These are phyloP conservation scores for Elephas maximus DNA, from an alignment of 2,113 vertebrate species.

Conservation along the genomic window DNA sequence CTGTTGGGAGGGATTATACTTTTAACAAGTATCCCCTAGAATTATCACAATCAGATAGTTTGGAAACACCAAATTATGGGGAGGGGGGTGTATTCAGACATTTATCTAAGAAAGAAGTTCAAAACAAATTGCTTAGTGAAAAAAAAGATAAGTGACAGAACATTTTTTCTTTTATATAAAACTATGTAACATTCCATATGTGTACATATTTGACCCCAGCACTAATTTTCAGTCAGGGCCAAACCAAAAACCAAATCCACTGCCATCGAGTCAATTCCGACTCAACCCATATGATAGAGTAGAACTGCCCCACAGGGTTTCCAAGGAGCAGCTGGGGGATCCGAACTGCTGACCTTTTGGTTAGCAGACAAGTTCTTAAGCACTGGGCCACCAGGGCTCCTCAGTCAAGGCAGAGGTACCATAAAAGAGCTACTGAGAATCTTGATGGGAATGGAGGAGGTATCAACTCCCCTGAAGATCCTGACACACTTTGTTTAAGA, in stretches of 20 bases:
- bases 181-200: neutral
- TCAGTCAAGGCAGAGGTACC: neutral
- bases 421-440: neutral
- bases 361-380: no score
- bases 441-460: neutral
- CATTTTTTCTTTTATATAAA: slow-evolving; percentile 12
- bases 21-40: slow-evolving; percentile 4
- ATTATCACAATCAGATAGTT: slow-evolving; percentile 44
- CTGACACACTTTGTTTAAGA: slow-evolving; percentile 16
- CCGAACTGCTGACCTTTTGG: no score
- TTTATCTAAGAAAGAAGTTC: slow-evolving; percentile 19
- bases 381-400: no score
- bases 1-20: neutral
- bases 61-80: slow-evolving; percentile 22
- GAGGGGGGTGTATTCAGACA: neutral
- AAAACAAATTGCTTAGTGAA: neutral
- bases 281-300: no score
- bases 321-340: no score
- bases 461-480: neutral
- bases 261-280: no score
- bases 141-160: slow-evolving; percentile 4
- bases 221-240: neutral
- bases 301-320: no score
- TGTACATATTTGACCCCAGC: slow-evolving; percentile 19
- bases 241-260: no score